Base-by-base conservation (phyloP, 1,140 invertebrate species). In the Macrobrachium rosenbergii region DNA sequence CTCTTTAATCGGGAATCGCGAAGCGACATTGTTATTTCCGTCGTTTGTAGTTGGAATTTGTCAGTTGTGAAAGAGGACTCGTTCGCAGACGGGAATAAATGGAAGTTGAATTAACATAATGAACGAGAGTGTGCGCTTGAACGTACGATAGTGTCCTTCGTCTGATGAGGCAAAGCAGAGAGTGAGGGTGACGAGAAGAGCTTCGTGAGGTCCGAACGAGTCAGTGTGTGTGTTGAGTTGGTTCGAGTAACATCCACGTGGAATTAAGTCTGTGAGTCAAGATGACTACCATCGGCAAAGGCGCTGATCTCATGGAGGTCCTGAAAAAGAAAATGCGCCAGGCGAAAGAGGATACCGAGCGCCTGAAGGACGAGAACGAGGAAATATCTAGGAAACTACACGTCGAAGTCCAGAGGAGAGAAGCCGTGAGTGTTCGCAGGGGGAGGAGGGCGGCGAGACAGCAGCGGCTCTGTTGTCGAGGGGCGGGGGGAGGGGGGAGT, bases 241-340 rank as follows among this genome's bases (percentile, higher is more conserved):
- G 83, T 21, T 21, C 58, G 11, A 81, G 78, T 73, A 69, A 76
- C 69, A 87, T 52, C 69, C 37, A 76, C 63, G 62, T 62, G 75
- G 58, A 80, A 78, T 75, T 17, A 64, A 23, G 52, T 45, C 52
- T 45, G 76, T 83, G 69, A 62, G 60, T 52, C 52, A 84, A 78
- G 82, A 89, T 88, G 86, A 89, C 89, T 58, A 89, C 89, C 77
- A 88, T 89, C 77, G 89, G 89, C 52, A 89, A 90, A 90, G 89
- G 89, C 52, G 88, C 89, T 23, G 85, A 89, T 62, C 84, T 90
- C 77, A 88, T 90, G 85, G 89, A 89, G 85, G 89, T 90, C 28
- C 84, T 90, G 59, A 90, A 89, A 87, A 89, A 90, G 89, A 90
- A 90, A 89, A 90, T 90, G 86, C 88, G 88, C 76, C 89, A 90